phyloP scores from a whole-genome alignment of 2,797 vertebrate species.

The Hozukius guyotensis region DNA sequence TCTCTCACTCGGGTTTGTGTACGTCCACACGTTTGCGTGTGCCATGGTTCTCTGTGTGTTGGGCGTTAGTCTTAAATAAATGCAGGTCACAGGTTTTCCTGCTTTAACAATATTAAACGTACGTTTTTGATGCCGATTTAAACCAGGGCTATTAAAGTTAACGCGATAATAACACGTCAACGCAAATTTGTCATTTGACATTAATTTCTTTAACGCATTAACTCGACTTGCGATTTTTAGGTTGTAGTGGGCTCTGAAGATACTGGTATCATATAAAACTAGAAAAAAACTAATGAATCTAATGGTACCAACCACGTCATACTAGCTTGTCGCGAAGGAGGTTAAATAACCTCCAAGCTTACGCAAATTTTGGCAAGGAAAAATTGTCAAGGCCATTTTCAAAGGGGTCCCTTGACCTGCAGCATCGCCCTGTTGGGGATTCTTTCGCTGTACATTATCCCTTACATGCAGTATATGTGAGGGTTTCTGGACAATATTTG shows the following conservation, averaged over 20 bases:
- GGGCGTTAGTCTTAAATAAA: not conserved
- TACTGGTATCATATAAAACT: not conserved
- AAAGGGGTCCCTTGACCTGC: not conserved
- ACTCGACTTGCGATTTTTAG: not conserved
- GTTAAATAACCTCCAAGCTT: not conserved
- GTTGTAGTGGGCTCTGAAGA: not conserved
- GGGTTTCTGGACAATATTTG: too few relatives aligned
- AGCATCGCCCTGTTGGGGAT: too few relatives aligned
- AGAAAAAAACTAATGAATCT: not conserved
- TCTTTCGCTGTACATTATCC: too few relatives aligned
- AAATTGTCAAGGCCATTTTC: not conserved
- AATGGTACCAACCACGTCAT: not conserved
- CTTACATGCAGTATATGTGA: too few relatives aligned
- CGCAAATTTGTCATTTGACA: not conserved
- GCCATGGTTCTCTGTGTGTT: not conserved
- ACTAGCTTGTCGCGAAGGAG: not conserved
- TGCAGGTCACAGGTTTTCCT: not conserved
- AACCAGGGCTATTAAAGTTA: not conserved
- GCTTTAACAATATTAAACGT: not conserved
- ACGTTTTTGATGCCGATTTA: not conserved
- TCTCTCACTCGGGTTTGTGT: conserved; percentile 8
- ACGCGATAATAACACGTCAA: not conserved
- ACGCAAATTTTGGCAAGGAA: not conserved
- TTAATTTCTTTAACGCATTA: not conserved
- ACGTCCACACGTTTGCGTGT: not conserved